Evolutionary conservation across 2,113 vertebrate genomes (phyloP).

Genomic region (Okapia johnstoni): DNA sequence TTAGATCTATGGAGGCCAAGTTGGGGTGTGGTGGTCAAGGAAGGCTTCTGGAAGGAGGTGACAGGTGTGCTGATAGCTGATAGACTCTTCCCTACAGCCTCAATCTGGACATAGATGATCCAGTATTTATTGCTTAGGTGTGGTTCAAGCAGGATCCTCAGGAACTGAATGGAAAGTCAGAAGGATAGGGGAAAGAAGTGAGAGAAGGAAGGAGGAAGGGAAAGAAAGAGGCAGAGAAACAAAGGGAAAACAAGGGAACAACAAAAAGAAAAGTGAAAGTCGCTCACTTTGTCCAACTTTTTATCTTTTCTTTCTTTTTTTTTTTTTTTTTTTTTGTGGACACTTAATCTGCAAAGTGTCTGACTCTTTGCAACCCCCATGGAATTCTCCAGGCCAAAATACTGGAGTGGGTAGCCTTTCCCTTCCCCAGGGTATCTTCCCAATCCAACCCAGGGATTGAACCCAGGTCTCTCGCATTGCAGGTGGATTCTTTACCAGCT

Average conservation of each 20-base stretch:
- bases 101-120: not conserved
- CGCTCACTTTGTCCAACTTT: fast-evolving
- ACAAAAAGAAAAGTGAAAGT: not conserved
- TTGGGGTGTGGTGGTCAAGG: not conserved
- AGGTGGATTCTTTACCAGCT: not conserved
- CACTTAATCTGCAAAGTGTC: not conserved
- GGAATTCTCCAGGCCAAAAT: not conserved
- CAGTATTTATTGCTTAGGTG: not conserved
- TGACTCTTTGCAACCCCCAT: not conserved
- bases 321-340: fast-evolving
- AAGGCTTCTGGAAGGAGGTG: not conserved
- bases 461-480: not conserved
- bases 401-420: not conserved
- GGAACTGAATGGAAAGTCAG: not conserved
- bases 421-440: too few relatives aligned
- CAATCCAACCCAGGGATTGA: too few relatives aligned
- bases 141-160: not conserved
- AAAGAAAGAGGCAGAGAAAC: fast-evolving
- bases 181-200: not conserved
- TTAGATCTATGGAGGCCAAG: not conserved
- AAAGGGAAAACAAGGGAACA: not conserved
- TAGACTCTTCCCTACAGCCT: not conserved
- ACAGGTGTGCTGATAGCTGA: not conserved
- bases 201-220: too few relatives aligned
- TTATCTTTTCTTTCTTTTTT: fast-evolving